Conservation (phyloP, 1,140 invertebrate genomes). For the Nixonia krombeini region DNA sequence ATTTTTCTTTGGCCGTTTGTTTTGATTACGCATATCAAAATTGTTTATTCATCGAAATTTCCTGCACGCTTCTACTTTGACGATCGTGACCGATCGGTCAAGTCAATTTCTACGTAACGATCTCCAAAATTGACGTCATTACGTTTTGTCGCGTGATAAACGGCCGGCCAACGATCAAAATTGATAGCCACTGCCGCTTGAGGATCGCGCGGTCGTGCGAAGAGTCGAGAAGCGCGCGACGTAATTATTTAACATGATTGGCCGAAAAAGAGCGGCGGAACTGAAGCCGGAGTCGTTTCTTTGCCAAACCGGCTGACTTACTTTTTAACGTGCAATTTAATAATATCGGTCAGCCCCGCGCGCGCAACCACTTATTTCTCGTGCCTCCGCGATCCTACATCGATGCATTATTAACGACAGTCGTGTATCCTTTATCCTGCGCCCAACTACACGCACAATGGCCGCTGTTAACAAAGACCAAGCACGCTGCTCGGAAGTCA, state of each 20-base stretch:
- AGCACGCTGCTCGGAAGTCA: conserved; percentile 46
- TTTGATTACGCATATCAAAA: too few species aligned
- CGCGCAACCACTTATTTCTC: neutral
- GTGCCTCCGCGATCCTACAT: conserved; percentile 2
- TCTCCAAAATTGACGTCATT: too few species aligned
- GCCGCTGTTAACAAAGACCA: conserved; percentile 38
- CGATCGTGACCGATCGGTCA: too few species aligned
- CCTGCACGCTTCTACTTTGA: too few species aligned
- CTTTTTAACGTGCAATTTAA: conserved; percentile 23
- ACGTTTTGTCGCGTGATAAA: too few species aligned
- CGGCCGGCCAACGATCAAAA: too few species aligned
- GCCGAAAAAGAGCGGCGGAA: conserved; percentile 7
- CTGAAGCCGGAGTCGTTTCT: conserved; percentile 9
- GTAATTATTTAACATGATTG: neutral
- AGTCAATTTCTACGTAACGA: too few species aligned
- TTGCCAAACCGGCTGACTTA: conserved; percentile 19
- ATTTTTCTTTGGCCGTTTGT: too few species aligned
- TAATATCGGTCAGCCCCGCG: too few species aligned
- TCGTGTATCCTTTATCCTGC: conserved; percentile 46
- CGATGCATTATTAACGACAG: conserved; percentile 36
- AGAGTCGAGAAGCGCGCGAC: neutral
- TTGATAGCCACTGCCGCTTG: too few species aligned
- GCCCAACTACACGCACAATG: conserved; percentile 9
- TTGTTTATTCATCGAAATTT: too few species aligned
- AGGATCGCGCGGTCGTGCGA: too few species aligned